Evolutionary conservation across 2,113 vertebrate genomes (phyloP).

Genomic region (Suricata suricatta): DNA sequence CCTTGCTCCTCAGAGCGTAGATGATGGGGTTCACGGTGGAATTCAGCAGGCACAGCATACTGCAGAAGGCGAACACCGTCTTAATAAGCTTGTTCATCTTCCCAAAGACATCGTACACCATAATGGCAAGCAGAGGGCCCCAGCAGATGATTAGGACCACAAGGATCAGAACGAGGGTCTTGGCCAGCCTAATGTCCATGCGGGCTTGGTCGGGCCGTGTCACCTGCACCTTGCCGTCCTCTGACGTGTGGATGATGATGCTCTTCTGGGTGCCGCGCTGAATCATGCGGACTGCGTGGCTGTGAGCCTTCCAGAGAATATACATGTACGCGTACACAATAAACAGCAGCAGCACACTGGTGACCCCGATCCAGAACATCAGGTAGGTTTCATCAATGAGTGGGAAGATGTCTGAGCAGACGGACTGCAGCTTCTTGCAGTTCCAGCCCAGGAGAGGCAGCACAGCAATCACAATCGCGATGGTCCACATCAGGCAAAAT

Average conservation of each 20-base stretch:
- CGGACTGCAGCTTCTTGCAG: constrained; percentile 95
- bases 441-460: constrained; percentile 99
- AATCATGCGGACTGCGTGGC: constrained; percentile 97
- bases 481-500: constrained; percentile 99
- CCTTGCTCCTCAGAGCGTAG: constrained; percentile 98
- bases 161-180: constrained; percentile 98
- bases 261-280: constrained; percentile 98
- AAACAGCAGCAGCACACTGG: constrained; percentile 95
- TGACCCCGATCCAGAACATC: constrained; percentile 99
- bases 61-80: constrained; percentile 98
- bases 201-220: constrained; percentile 96
- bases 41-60: constrained; percentile 98
- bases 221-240: constrained; percentile 96
- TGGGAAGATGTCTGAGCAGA: constrained; percentile 98
- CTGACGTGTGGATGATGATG: constrained; percentile 94
- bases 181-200: constrained; percentile 99
- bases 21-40: constrained; percentile 99
- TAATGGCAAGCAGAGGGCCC: constrained; percentile 98
- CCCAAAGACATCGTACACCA: constrained; percentile 99
- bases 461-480: constrained; percentile 96
- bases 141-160: constrained; percentile 98
- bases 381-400: constrained; percentile 97
- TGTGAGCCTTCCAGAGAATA: constrained; percentile 99
- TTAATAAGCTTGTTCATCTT: constrained; percentile 98
- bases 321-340: constrained; percentile 99